Base-by-base conservation (phyloP, 2,797 vertebrate species). In the Bryconaethiops microstoma region DNA sequence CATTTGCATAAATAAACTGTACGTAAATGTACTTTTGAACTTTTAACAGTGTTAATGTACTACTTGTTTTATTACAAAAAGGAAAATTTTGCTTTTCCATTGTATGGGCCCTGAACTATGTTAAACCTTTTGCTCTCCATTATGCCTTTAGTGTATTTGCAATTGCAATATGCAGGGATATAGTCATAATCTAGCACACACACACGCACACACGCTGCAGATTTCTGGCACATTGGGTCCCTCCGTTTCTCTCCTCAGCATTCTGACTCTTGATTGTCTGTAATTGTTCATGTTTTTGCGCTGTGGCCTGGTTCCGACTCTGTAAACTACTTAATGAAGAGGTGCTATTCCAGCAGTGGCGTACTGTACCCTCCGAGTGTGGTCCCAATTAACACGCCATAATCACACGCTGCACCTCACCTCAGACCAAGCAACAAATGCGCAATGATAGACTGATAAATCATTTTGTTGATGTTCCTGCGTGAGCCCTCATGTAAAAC, bases 381-480 rank as follows among this genome's bases (percentile, higher is more conserved):
- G 71, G 52, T 81, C 57, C 76, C 78, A 45, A 76, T 84, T 40
- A 81, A 81, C 60, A 59, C 9, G 52, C 25, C 21, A 63, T 63
- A 23, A 54, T 57, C 68, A 39, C 21, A 42, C 39, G 16, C 8
- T 29, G 39, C 39, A 21, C 9, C 2, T 23, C 54, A 21, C 21
- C 55, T 59, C 10, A n/a, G 76, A 21, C 54, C 63, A 60, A 45
- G 23, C 39, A 21, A 70, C 52, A n/a, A 54, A 68, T 40, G 23
- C 7, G 21, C 17, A 62, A 69, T 45, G 23, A 78, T 35, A 2
- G 68, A 77, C 54, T 21, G 2, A 62, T 45, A 74, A 78, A 78
- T 70, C 48, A 70, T 7, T 21, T 50, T 19, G 16, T 29, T n/a
- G 14, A 25, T 57, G 45, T 72, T 72, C 52, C 25, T 29, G 19